phyloP scores from a whole-genome alignment of 2,113 vertebrate genomes.

The Cnemophilus loriae region DNA sequence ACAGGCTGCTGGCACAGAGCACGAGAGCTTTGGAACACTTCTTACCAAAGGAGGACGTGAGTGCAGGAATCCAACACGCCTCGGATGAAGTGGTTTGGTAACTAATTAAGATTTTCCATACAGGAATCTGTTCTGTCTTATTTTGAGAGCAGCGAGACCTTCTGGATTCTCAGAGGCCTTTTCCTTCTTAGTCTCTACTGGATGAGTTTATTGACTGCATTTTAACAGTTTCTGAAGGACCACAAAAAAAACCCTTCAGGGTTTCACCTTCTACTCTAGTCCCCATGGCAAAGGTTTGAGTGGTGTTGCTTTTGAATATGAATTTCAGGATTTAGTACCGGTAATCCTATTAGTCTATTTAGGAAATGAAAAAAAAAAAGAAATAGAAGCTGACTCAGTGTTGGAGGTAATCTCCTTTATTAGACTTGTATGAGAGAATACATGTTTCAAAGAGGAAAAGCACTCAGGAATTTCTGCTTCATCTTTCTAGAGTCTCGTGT shows the following conservation, averaged over 20 bases:
- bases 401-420: slow-evolving; percentile 17
- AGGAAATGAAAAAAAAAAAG: background rate
- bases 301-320: slow-evolving; percentile 25
- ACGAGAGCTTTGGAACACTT: background rate
- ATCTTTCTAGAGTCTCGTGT: background rate
- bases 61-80: background rate
- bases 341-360: slow-evolving; percentile 32
- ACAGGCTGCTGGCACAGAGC: background rate
- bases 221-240: background rate
- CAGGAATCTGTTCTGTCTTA: background rate
- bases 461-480: background rate
- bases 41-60: background rate
- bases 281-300: background rate
- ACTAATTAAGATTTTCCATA: background rate
- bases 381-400: background rate
- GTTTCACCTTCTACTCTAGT: background rate
- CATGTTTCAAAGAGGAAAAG: background rate
- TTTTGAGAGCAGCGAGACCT: background rate
- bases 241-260: background rate
- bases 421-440: background rate
- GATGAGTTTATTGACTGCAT: slow-evolving; percentile 12
- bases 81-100: background rate
- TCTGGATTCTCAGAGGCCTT: background rate
- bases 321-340: background rate
- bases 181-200: background rate